Conservation (phyloP, 2,888 invertebrate genomes). For the Polyommatus icarus region DNA sequence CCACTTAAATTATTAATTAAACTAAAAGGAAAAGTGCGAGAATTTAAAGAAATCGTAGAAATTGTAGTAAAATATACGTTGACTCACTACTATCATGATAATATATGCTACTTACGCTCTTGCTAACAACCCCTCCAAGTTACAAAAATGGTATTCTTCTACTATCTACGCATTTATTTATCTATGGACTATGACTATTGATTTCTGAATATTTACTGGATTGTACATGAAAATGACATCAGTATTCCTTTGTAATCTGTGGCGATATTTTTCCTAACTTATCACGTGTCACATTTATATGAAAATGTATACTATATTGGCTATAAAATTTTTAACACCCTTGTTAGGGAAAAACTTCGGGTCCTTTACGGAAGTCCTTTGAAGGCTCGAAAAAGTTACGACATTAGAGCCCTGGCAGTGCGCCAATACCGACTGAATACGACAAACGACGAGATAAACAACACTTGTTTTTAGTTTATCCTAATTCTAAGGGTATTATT, state of each 20-base stretch:
- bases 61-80: background rate
- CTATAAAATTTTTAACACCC: constrained; percentile 13
- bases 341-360: constrained; percentile 16
- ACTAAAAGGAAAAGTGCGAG: background rate
- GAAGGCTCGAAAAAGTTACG: constrained; percentile 21
- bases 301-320: constrained; percentile 15
- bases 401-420: background rate
- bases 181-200: background rate
- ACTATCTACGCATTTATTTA: background rate
- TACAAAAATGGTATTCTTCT: background rate
- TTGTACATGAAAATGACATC: background rate
- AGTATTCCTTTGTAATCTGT: background rate
- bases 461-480: constrained; percentile 13
- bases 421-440: constrained; percentile 16
- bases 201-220: background rate
- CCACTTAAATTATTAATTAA: too few species aligned
- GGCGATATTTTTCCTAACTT: background rate
- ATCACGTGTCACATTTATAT: background rate
- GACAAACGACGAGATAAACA: constrained; percentile 15
- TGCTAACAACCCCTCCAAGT: background rate
- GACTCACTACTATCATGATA: background rate
- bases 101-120: background rate
- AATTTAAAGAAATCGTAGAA: background rate
- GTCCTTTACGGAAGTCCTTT: constrained; percentile 18
- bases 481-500: constrained; percentile 22